phyloP scores from a whole-genome alignment of 2,113 vertebrate species.

The Oryzias celebensis region DNA sequence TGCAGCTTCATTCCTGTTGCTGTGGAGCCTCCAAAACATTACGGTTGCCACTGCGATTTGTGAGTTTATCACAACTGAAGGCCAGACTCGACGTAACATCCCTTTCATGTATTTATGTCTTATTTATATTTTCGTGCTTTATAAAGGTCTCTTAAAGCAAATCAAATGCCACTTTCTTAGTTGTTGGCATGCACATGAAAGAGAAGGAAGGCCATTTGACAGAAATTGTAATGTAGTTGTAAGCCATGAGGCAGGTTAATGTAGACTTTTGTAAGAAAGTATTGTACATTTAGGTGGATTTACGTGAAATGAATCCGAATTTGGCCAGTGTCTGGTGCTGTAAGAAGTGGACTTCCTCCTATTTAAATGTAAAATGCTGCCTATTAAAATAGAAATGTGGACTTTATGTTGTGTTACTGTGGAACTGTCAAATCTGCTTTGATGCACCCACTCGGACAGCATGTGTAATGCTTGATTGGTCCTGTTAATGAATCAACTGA shows the following conservation, averaged over 20 bases:
- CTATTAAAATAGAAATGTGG: neutral
- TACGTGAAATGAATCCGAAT: neutral
- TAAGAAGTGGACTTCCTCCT: no score
- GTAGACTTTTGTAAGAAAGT: constrained; percentile 39
- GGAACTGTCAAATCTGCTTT: constrained; percentile 23
- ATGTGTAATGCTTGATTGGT: constrained; percentile 66
- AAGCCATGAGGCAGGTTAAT: constrained; percentile 44
- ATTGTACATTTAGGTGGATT: constrained; percentile 34
- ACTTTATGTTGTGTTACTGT: neutral
- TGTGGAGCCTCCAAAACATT: neutral
- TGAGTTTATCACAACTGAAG: constrained; percentile 32
- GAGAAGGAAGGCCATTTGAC: constrained; percentile 40
- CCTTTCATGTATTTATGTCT: constrained; percentile 32
- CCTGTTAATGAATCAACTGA: constrained; percentile 79
- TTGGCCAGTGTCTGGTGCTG: neutral
- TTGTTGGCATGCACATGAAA: constrained; percentile 20
- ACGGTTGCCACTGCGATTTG: constrained; percentile 25
- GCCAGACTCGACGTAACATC: constrained; percentile 4
- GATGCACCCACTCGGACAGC: constrained; percentile 43
- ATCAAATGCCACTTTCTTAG: constrained; percentile 4
- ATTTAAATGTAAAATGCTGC: constrained; percentile 3
- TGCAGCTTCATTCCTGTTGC: constrained; percentile 23
- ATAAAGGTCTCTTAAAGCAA: constrained; percentile 6
- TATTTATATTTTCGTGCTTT: constrained; percentile 7
- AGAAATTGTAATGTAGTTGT: constrained; percentile 42